These are phyloP conservation scores for Lophius americanus DNA, from an alignment of 2,797 vertebrate genomes.

Conservation along the genomic window DNA sequence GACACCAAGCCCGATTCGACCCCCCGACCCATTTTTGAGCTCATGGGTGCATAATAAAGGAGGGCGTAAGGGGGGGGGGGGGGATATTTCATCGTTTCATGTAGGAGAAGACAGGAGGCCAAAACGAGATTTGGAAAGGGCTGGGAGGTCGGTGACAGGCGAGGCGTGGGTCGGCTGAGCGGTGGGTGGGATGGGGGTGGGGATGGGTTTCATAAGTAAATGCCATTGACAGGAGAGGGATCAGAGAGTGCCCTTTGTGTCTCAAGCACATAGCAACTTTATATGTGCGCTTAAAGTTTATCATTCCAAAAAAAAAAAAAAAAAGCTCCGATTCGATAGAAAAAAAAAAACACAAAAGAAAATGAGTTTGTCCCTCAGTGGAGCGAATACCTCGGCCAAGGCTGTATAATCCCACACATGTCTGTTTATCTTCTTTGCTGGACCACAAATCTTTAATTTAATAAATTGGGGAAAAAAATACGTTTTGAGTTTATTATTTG, in stretches of 20 bases:
- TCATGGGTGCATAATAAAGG: constrained; percentile 28
- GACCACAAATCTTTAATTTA: too few relatives aligned
- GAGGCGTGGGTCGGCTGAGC: constrained; percentile 71
- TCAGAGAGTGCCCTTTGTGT: constrained; percentile 75
- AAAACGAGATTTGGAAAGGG: constrained; percentile 43
- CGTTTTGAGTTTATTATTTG: too few relatives aligned
- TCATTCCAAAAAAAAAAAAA: constrained; percentile 69
- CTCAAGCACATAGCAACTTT: constrained; percentile 76
- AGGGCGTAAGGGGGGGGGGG: constrained; percentile 13
- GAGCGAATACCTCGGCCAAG: too few relatives aligned
- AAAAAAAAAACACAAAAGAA: constrained; percentile 27
- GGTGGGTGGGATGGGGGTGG: constrained; percentile 71
- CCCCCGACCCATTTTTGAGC: constrained; percentile 49
- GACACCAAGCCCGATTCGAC: constrained; percentile 69
- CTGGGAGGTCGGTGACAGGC: constrained; percentile 57
- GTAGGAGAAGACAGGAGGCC: constrained; percentile 41
- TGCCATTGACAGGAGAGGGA: constrained; percentile 84
- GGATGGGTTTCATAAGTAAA: constrained; percentile 85
- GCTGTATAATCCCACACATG: too few relatives aligned
- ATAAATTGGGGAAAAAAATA: too few relatives aligned
- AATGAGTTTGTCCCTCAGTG: too few relatives aligned
- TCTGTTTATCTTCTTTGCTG: too few relatives aligned
- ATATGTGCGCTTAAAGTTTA: constrained; percentile 66
- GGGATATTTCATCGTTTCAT: constrained; percentile 15
- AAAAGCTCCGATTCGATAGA: constrained; percentile 53